Evolutionary conservation across 2,888 invertebrate genomes (phyloP), one percentile per base, ranked within the genome.

Genomic region (Terebella lapidaria): DNA sequence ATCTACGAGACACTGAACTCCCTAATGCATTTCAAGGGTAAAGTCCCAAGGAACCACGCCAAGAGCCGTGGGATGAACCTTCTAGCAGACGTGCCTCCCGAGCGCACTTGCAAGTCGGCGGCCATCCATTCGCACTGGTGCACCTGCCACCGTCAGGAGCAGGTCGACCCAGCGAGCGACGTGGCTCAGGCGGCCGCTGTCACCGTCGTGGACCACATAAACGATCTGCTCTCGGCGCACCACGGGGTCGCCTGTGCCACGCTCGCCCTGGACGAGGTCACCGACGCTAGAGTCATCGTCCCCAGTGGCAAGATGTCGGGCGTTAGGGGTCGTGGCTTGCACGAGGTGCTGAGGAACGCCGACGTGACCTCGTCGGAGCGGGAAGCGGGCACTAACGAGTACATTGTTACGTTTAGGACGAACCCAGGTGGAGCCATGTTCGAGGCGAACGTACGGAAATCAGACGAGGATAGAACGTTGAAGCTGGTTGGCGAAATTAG

Each of bases 61-160:
- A 49, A 59, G 24, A 26, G 66, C 2, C 61, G 73, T 54, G 70
- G 74, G 0, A 67, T 74, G 4, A 92, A 92, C 77, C 84, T 92
- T 54, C 92, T 94, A 76, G 79, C 87, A 26, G 85, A 87, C 52
- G 84, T 94, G 62, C 87, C 90, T 0, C 78, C 76, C 45, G 84
- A 85, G 58, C 83, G 94, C 51, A 90, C 89, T 0, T 95, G 94
- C 75, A 83, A 85, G 55, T 82, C 84, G 62, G 93, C 94, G 0
- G 87, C 84, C 1, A 91, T 95, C 61, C 86, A 87, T 0, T 86
- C 88, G 27, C 90, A 92, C 76, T 94, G 90, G 89, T 94, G 94
- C 78, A 89, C 91, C 25, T 94, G 94, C 69, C 89, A 91, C 72
- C 85, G 85, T 60, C 86, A 86, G 57, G 81, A 81, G 55, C 84